phyloP scores from a whole-genome alignment of 2,888 invertebrate species.

The Adelphocoris suturalis region DNA sequence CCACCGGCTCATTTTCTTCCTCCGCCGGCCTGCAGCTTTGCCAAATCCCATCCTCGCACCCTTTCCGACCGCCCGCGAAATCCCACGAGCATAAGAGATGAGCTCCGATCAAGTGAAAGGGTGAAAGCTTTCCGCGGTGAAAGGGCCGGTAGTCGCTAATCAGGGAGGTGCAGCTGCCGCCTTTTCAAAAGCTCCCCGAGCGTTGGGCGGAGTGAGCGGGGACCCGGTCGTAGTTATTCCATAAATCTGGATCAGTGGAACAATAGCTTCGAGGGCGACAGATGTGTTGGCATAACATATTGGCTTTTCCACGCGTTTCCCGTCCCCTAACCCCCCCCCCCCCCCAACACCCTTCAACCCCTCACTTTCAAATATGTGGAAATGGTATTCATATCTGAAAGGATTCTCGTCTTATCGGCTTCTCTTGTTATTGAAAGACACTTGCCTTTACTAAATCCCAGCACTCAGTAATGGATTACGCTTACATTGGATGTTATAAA shows the following conservation, averaged over 20 bases:
- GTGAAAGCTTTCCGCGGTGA: slow-evolving; percentile 1
- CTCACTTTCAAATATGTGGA: slow-evolving; percentile 61
- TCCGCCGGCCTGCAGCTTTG: background rate
- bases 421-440: slow-evolving; percentile 43
- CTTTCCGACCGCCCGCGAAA: background rate
- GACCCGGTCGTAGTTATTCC: slow-evolving; percentile 54
- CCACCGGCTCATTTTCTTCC: background rate
- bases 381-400: slow-evolving; percentile 62
- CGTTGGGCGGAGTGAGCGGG: background rate
- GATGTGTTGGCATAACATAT: slow-evolving; percentile 69
- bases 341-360: background rate
- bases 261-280: slow-evolving; percentile 68
- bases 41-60: slow-evolving; percentile 8
- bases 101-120: slow-evolving; percentile 48
- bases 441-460: background rate
- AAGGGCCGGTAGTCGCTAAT: slow-evolving; percentile 53
- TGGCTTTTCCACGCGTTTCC: slow-evolving; percentile 67
- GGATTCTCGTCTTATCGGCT: background rate
- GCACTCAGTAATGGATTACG: no score
- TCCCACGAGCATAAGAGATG: slow-evolving; percentile 5
- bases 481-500: no score
- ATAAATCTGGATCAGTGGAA: slow-evolving; percentile 71
- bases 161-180: slow-evolving; percentile 56
- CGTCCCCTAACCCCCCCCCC: background rate
- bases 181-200: background rate